Conservation (phyloP, 2,797 vertebrate genomes). For the Natrix natrix region DNA sequence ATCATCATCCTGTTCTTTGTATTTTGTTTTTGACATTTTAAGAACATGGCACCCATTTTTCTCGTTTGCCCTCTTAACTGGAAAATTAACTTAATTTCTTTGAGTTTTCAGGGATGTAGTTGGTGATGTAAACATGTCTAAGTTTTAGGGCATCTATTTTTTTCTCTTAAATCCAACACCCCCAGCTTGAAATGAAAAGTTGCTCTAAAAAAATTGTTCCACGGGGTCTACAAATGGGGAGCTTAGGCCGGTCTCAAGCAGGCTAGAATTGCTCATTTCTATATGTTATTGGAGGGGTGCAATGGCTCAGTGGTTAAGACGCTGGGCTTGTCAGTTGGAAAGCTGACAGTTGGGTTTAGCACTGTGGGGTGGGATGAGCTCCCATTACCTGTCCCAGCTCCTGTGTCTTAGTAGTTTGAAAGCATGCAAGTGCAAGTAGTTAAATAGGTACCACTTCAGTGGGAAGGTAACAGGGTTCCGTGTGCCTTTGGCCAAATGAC, state of each 20-base stretch:
- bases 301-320: neutral
- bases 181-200: neutral
- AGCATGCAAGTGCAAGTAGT: neutral
- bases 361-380: neutral
- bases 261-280: neutral
- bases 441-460: neutral
- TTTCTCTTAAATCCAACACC: neutral
- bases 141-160: neutral
- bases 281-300: neutral
- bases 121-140: neutral
- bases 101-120: neutral
- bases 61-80: neutral
- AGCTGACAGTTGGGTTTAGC: neutral
- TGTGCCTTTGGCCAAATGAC: neutral
- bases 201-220: neutral
- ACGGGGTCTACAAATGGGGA: neutral
- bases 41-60: neutral
- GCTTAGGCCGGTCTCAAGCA: neutral
- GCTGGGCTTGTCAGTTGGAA: neutral
- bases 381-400: neutral
- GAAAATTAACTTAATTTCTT: neutral
- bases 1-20: neutral
- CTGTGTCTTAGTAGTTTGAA: neutral
- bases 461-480: neutral
- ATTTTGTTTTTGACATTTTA: neutral